Base-by-base conservation (phyloP, 2,797 vertebrate species). In the Myotis pilosus region DNA sequence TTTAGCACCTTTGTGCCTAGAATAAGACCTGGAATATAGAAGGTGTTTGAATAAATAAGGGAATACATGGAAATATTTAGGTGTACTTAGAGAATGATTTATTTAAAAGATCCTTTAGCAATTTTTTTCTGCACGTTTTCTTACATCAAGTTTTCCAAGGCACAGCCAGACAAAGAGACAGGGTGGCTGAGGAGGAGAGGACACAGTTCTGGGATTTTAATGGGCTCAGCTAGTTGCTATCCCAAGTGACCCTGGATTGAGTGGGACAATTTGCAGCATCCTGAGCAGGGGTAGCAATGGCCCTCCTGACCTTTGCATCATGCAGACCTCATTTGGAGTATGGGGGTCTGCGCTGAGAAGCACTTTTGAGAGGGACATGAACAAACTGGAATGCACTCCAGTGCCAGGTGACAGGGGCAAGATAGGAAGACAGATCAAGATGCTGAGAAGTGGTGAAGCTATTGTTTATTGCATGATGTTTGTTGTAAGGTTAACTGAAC, bases 31-130 rank as follows among this genome's bases (percentile, higher is more conserved):
- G 62, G 41, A 79, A 78, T 74, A n/a, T 23, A 53, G 79, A 74
- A 85, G 33, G 11, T 55, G 30, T n/a, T 79, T 85, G 28, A 85
- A 69, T 84, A 72, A 87, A 85, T 64, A 84, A 80, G 25, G 11
- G 51, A 91, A 57, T 47, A 47, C 11, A 36, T 49, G 69, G 55
- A 87, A 83, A 75, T 41, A 71, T 75, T 92, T 83, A 53, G 16
- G 33, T 78, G 17, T 47, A 55, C 3, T 55, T 89, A 64, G 28
- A 64, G 36, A 74, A 17, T 47, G 53, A 84, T 47, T 87, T 87
- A 87, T 57, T 95, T 87, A 60, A 91, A 91, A 57, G 6, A 92
- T 38, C 41, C 9, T 12, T 94, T 95, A 72, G 51, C 25, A 60
- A 64, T 64, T 10, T 28, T 76, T 92, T 51, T 81, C 36, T 72